A percentile compares a stretch with the other conserved stretches of the same genome.
Conservation (phyloP, 1,140 invertebrate genomes). For the Charaxes varanes region DNA sequence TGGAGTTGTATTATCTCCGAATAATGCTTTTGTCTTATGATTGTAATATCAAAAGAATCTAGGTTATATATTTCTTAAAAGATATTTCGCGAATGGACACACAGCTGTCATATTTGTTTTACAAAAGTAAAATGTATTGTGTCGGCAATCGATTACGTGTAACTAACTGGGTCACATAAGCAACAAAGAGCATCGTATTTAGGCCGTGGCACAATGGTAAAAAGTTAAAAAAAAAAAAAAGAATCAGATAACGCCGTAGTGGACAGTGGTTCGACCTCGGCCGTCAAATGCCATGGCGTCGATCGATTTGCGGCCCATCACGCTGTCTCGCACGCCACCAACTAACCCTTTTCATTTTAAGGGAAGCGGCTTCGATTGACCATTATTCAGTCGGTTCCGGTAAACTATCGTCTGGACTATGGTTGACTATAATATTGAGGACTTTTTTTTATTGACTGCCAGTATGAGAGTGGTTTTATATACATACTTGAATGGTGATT, state of each 20-base stretch:
- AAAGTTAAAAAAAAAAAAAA: slow-evolving; percentile 48
- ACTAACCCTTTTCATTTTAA: slow-evolving; percentile 27
- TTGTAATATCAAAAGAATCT: no score
- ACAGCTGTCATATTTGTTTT: no score
- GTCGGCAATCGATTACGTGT: slow-evolving; percentile 45
- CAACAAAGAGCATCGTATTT: slow-evolving; percentile 51
- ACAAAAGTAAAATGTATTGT: slow-evolving; percentile 36
- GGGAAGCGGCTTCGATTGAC: slow-evolving; percentile 8
- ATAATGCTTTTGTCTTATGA: no score
- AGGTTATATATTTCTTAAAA: no score
- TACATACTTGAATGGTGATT: no score
- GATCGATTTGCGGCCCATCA: slow-evolving; percentile 53
- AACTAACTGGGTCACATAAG: slow-evolving; percentile 57
- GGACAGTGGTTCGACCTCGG: slow-evolving; percentile 66
- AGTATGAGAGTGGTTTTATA: no score
- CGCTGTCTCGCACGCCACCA: slow-evolving; percentile 46
- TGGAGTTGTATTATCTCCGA: no score
- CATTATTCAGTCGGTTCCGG: no score
- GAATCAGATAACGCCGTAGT: slow-evolving; percentile 67
- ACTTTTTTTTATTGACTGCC: no score
- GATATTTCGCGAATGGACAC: no score
- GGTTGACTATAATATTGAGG: no score
- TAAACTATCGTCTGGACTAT: no score
- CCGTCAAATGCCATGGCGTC: slow-evolving; percentile 63
- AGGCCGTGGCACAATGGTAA: slow-evolving; percentile 41